phyloP scores from a whole-genome alignment of 64 coral and sea anemone species.

The Porites australiensis region DNA sequence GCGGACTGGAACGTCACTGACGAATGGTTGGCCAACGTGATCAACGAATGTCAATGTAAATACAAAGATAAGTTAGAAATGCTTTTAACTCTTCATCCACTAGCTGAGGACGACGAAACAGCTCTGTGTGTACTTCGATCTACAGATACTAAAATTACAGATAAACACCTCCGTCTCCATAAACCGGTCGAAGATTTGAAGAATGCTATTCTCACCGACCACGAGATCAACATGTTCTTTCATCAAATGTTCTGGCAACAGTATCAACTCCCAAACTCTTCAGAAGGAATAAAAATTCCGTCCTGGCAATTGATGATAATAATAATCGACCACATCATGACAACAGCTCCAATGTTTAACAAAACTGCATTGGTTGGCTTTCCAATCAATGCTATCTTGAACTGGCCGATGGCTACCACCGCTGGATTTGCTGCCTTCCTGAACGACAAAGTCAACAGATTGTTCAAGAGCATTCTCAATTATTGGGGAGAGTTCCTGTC shows the following conservation, averaged over 20 bases:
- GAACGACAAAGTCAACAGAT: conserved; percentile 80
- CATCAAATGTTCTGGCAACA: conserved; percentile 91
- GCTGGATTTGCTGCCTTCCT: conserved; percentile 85
- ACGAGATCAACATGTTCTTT: conserved; percentile 79
- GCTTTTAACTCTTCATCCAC: conserved; percentile 32
- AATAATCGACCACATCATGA: conserved; percentile 71
- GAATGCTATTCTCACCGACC: conserved; percentile 62
- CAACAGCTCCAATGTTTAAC: conserved; percentile 76
- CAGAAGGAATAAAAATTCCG: conserved; percentile 55
- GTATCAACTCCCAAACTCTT: background rate
- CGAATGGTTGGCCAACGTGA: conserved; percentile 62
- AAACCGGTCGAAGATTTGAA: conserved; percentile 57
- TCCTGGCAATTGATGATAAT: conserved; percentile 78
- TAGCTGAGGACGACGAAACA: conserved; percentile 18
- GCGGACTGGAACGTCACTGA: conserved; percentile 54
- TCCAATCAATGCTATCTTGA: conserved; percentile 80
- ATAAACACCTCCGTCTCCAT: conserved; percentile 14
- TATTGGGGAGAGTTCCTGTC: conserved; percentile 70
- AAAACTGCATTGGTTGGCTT: conserved; percentile 71
- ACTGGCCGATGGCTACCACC: conserved; percentile 82
- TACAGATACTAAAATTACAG: background rate
- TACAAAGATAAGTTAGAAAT: conserved; percentile 11
- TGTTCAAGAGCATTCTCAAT: conserved; percentile 74
- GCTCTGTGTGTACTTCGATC: conserved; percentile 20
- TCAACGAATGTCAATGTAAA: conserved; percentile 6